Evolutionary conservation across 2,113 vertebrate species (phyloP).

Genomic region (Romanogobio albipinnatus): DNA sequence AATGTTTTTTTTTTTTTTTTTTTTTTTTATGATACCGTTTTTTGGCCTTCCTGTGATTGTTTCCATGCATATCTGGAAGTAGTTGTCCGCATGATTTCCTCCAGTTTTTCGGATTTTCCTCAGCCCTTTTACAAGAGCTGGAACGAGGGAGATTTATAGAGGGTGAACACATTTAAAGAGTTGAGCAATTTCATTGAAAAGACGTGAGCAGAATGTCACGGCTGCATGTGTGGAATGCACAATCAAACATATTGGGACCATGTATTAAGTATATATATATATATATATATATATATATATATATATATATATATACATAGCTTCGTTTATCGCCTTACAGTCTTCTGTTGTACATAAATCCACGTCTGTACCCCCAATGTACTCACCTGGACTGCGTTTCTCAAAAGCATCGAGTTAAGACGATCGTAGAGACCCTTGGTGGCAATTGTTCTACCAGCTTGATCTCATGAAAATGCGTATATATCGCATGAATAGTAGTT

Average conservation of each 20-base stretch:
- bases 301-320: background rate
- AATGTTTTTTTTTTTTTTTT: background rate
- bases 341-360: conserved; percentile 15
- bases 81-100: background rate
- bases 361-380: background rate
- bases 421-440: too few species aligned
- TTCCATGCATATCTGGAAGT: background rate
- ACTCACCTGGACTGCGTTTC: too few species aligned
- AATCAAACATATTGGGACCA: conserved; percentile 10
- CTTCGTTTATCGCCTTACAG: background rate
- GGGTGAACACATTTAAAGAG: background rate
- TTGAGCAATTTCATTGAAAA: conserved; percentile 45
- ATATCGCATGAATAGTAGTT: too few species aligned
- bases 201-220: conserved; percentile 27
- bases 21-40: background rate
- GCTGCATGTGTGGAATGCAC: conserved; percentile 41
- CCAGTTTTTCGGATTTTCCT: conserved; percentile 1
- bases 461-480: too few species aligned
- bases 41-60: background rate
- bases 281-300: background rate
- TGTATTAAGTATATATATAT: background rate
- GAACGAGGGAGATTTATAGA: conserved; percentile 33
- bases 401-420: too few species aligned
- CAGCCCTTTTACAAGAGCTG: conserved; percentile 23
- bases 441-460: too few species aligned